Conservation (phyloP, 2,888 invertebrate genomes). For the Cheilosia pagana region DNA sequence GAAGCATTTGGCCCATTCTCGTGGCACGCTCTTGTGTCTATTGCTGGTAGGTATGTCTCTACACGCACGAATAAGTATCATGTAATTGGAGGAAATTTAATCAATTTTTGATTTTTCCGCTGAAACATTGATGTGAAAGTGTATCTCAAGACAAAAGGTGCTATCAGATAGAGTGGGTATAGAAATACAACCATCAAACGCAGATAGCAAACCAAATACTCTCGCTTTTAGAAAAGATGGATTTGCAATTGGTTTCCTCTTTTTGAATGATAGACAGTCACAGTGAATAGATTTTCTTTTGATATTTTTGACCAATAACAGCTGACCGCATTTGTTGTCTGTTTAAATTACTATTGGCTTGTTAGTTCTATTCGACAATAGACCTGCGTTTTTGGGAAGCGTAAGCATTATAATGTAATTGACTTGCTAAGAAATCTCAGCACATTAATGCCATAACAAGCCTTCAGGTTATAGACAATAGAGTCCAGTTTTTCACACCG, state of each 20-base stretch:
- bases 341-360: no score
- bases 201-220: background rate
- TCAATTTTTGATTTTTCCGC: slow-evolving; percentile 36
- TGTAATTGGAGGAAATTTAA: slow-evolving; percentile 47
- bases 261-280: background rate
- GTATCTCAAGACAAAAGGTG: slow-evolving; percentile 5
- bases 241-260: no score
- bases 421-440: no score
- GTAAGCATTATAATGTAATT: no score
- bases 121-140: slow-evolving; percentile 6
- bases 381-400: no score
- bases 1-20: slow-evolving; percentile 41
- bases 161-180: background rate
- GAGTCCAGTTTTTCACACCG: no score
- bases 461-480: no score
- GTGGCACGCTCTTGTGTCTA: slow-evolving; percentile 26
- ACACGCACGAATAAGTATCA: slow-evolving; percentile 31
- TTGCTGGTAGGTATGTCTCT: slow-evolving; percentile 17
- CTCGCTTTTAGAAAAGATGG: slow-evolving; percentile 1
- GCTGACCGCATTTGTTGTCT: no score
- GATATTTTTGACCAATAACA: no score
- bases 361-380: no score
- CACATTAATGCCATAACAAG: no score
- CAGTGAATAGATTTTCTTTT: background rate
- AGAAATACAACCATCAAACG: background rate